These are phyloP conservation scores for Eulemur macaco DNA, from an alignment of 2,113 vertebrate species.

Conservation along the genomic window DNA sequence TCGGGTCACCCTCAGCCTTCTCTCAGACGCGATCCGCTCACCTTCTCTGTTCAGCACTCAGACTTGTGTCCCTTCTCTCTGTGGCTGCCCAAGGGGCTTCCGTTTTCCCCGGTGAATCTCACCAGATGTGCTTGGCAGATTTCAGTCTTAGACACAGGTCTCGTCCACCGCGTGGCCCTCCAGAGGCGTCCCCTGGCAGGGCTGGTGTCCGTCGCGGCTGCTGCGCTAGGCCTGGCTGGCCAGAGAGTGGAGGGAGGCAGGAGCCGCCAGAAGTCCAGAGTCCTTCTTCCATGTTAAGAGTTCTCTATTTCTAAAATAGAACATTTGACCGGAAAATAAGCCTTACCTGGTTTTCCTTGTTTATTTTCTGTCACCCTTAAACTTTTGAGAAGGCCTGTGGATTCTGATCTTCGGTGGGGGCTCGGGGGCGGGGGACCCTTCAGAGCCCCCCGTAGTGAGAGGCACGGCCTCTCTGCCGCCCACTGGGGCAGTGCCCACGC, in stretches of 20 bases:
- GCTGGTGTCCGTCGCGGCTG: background rate
- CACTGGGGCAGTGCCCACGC: background rate
- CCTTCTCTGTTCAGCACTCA: background rate
- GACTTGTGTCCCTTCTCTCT: background rate
- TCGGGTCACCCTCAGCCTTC: background rate
- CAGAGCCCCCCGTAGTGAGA: fast-evolving
- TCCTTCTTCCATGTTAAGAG: background rate
- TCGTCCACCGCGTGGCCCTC: too few species aligned
- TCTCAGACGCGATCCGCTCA: fast-evolving
- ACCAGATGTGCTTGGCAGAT: background rate
- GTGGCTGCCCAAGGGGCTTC: background rate
- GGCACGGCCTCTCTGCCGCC: fast-evolving
- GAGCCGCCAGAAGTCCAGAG: background rate
- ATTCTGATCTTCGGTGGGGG: fast-evolving
- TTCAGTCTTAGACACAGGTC: background rate
- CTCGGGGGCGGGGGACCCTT: fast-evolving
- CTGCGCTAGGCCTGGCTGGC: fast-evolving
- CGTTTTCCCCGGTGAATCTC: background rate
- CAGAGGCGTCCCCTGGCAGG: fast-evolving
- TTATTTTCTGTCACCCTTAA: background rate
- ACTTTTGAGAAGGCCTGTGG: background rate
- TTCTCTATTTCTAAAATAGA: background rate
- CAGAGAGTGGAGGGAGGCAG: too few species aligned
- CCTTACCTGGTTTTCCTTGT: background rate
- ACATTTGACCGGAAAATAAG: background rate